Evolutionary conservation across 2,113 vertebrate species (phyloP).

Genomic region (Melanostigma gelatinosum): DNA sequence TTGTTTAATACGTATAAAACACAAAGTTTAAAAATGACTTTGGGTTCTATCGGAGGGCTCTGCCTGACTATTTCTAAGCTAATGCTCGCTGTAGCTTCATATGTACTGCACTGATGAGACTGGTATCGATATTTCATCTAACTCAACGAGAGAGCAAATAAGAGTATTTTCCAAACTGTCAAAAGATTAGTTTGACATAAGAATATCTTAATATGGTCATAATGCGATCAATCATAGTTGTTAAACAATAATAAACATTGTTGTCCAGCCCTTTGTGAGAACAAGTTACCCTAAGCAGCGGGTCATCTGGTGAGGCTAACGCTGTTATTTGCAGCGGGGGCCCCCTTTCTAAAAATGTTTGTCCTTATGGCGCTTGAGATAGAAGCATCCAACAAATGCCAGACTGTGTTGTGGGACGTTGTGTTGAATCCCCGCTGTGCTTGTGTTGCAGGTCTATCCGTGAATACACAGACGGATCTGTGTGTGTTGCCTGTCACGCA

Average conservation of each 20-base stretch:
- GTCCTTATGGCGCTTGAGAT: slow-evolving; percentile 31
- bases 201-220: background rate
- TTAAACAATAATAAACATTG: background rate
- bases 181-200: background rate
- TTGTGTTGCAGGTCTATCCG: slow-evolving; percentile 80
- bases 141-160: background rate
- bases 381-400: slow-evolving; percentile 30
- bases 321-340: slow-evolving; percentile 25
- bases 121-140: background rate
- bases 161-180: background rate
- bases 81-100: background rate
- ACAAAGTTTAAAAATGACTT: background rate
- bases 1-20: background rate
- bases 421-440: background rate
- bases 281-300: background rate
- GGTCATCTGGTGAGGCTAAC: background rate
- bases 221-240: background rate
- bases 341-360: slow-evolving; percentile 48
- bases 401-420: slow-evolving; percentile 12
- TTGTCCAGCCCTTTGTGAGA: background rate
- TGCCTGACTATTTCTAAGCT: background rate
- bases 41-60: background rate
- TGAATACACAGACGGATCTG: slow-evolving; percentile 85
- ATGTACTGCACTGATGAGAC: background rate
- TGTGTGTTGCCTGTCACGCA: slow-evolving; percentile 88